phyloP scores from a whole-genome alignment of 2,113 vertebrate species.

The Halichoeres trimaculatus region DNA sequence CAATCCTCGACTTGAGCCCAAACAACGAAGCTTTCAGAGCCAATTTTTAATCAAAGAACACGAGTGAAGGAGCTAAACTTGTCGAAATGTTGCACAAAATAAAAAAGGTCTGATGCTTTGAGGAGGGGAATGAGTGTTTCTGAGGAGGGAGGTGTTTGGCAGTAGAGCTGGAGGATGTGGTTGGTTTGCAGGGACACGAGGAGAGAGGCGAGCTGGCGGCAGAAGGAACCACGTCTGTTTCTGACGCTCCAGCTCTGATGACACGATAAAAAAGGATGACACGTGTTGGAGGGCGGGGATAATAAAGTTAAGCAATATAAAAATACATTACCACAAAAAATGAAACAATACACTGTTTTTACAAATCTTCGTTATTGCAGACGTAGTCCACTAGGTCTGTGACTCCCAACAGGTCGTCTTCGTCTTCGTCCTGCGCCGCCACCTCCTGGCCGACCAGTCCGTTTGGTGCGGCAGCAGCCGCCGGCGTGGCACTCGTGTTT shows the following conservation, averaged over 20 bases:
- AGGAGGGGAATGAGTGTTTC: slow-evolving; percentile 3
- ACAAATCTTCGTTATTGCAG: slow-evolving; percentile 99
- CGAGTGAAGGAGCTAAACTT: background rate
- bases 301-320: slow-evolving; percentile 79
- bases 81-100: slow-evolving; percentile 1
- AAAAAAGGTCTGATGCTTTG: background rate
- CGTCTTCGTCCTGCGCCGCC: slow-evolving; percentile 91
- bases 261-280: slow-evolving; percentile 51
- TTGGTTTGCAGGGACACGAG: slow-evolving; percentile 20
- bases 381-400: slow-evolving; percentile 99
- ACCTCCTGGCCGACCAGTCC: slow-evolving; percentile 87
- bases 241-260: slow-evolving; percentile 18
- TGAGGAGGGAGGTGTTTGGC: slow-evolving; percentile 37
- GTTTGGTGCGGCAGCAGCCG: slow-evolving; percentile 82
- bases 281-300: slow-evolving; percentile 46
- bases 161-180: slow-evolving; percentile 29
- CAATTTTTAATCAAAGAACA: slow-evolving; percentile 72
- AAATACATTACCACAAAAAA: slow-evolving; percentile 78
- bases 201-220: slow-evolving; percentile 17
- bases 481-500: slow-evolving; percentile 81
- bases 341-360: slow-evolving; percentile 76
- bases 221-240: slow-evolving; percentile 75
- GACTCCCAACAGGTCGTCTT: slow-evolving; percentile 97
- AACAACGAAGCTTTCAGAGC: slow-evolving; percentile 60
- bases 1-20: slow-evolving; percentile 47